Evolutionary conservation across 1,140 invertebrate genomes (phyloP), one percentile per base, ranked within the genome.

Genomic region (Heliconius nattereri): DNA sequence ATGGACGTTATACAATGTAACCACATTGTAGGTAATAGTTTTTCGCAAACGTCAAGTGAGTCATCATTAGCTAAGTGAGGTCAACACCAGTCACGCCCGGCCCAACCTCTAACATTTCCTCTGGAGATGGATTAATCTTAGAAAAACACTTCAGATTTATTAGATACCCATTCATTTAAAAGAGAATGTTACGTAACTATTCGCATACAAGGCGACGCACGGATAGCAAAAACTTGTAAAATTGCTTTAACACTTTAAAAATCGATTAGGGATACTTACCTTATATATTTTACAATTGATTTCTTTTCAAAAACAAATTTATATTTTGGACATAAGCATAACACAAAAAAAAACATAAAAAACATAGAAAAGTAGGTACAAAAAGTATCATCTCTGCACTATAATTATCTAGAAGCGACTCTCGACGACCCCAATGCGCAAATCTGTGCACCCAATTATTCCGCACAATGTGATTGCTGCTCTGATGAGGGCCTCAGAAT

Each of bases 1-100:
- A 29, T 66, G 60, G 60, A 0, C 2, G 60, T 26, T 66, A 79
- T 71, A 79, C 78, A 75, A 81, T 78, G 72, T 81, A 73, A 72
- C 32, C 71, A 71, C 32, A 11, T 71, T 78, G 60, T 73, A 57
- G 76, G 52, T 78, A 78, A 78, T 73, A 78, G 71, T 78, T 78
- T 78, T 78, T 78, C 71, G 76, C 73, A 73, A 78, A 60, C 76
- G 73, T 78, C 70, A 78, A 78, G 76, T 71, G 76, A 81, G 75
- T 81, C 80, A 76, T 81, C 80, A 81, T 81, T 81, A 78, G 77
- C 74, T 81, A 81, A 81, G 80, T 81, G 80, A 81, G 80, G 80
- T 81, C 76, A 81, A 81, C 80, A 81, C 78, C 80, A 78, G 80
- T 81, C 80, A 81, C 80, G 73, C 80, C 80, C 80, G 52, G 45